phyloP scores from a whole-genome alignment of 2,888 invertebrate genomes.

The Colletes collaris region DNA sequence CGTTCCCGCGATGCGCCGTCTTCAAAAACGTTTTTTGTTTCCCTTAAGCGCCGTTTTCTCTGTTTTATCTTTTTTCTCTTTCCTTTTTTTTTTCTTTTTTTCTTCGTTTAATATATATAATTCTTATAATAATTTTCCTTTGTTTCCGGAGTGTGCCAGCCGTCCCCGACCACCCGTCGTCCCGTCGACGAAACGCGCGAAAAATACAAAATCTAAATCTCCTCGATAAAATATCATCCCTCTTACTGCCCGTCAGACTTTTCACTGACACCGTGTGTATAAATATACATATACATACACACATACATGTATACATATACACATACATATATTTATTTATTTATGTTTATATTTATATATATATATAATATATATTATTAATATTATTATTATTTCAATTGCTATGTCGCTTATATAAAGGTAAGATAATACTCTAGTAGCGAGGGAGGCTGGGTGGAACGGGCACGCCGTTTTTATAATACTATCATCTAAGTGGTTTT shows the following conservation, averaged over 20 bases:
- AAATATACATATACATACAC: conserved; percentile 64
- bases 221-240: conserved; percentile 80
- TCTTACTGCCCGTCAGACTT: conserved; percentile 50
- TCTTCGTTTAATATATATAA: conserved; percentile 17
- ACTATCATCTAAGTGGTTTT: conserved; percentile 55
- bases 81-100: conserved; percentile 6
- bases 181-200: conserved; percentile 76
- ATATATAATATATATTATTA: conserved; percentile 69
- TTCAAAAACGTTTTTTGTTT: conserved; percentile 57
- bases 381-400: conserved; percentile 79
- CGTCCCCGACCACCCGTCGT: conserved; percentile 70
- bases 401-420: conserved; percentile 80
- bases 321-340: conserved; percentile 63
- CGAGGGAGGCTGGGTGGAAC: conserved; percentile 80
- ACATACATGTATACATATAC: conserved; percentile 68
- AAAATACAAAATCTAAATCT: conserved; percentile 82
- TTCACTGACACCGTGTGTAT: conserved; percentile 58
- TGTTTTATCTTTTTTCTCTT: conserved; percentile 9
- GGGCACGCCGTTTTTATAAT: conserved; percentile 65
- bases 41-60: conserved; percentile 46
- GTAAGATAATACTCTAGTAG: conserved; percentile 81
- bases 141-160: conserved; percentile 36
- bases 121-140: conserved; percentile 42
- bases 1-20: conserved; percentile 56
- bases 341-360: conserved; percentile 60